phyloP scores from a whole-genome alignment of 2,888 invertebrate genomes.

The Agriopis marginaria region DNA sequence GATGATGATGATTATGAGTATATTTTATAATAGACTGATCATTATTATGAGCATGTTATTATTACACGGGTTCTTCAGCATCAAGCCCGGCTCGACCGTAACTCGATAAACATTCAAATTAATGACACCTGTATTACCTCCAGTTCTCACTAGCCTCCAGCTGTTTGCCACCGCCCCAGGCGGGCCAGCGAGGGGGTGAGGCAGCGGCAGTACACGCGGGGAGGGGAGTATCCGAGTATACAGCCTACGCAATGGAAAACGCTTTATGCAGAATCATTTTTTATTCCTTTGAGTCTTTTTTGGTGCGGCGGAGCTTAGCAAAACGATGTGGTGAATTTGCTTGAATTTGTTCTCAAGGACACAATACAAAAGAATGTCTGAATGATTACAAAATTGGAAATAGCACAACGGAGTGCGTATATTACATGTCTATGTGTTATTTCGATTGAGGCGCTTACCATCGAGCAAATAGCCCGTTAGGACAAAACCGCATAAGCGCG shows the following conservation, averaged over 20 bases:
- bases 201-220: constrained; percentile 8
- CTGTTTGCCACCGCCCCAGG: not conserved
- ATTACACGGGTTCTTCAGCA: not conserved
- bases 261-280: constrained; percentile 27
- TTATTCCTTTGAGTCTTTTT: constrained; percentile 27
- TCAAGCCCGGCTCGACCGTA: not conserved
- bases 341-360: constrained; percentile 15
- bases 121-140: constrained; percentile 16
- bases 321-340: constrained; percentile 6
- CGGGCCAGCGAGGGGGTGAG: not conserved
- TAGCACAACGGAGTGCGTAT: not conserved
- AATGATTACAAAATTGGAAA: not conserved
- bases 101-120: constrained; percentile 22
- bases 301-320: constrained; percentile 7
- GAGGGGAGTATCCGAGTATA: constrained; percentile 18
- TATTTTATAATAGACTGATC: no score
- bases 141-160: not conserved
- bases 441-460: not conserved
- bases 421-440: not conserved
- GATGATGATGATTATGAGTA: no score
- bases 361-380: constrained; percentile 11
- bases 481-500: no score
- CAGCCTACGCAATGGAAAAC: constrained; percentile 29
- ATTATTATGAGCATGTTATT: not conserved
- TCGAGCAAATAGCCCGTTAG: no score